phyloP scores from a whole-genome alignment of 2,797 vertebrate species.

The Hemitrygon akajei region DNA sequence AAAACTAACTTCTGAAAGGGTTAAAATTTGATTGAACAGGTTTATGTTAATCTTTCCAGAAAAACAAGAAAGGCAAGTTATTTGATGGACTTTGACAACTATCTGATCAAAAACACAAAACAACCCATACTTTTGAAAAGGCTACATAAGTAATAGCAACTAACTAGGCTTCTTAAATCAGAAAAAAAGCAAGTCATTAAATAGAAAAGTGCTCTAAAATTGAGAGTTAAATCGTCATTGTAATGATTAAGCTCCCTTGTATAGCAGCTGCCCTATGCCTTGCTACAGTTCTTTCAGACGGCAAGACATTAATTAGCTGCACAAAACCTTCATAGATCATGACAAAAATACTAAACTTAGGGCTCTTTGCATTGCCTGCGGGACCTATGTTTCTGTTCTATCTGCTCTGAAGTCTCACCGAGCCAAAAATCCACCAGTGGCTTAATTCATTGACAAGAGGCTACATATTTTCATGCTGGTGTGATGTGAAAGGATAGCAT shows the following conservation, averaged over 20 bases:
- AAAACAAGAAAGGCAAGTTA: neutral
- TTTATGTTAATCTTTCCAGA: neutral
- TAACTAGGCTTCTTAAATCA: neutral
- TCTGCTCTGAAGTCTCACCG: neutral
- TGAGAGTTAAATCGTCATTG: neutral
- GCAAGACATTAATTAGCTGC: slow-evolving; percentile 33
- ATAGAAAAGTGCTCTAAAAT: neutral
- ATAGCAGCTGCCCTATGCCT: neutral
- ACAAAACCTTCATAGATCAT: slow-evolving; percentile 14
- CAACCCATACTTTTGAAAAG: neutral
- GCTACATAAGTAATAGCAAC: neutral
- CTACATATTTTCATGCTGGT: slow-evolving; percentile 9
- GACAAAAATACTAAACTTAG: slow-evolving; percentile 30
- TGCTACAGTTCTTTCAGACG: slow-evolving; percentile 7
- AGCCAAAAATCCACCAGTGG: neutral
- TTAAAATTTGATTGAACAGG: slow-evolving; percentile 12
- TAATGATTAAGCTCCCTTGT: neutral
- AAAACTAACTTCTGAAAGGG: neutral
- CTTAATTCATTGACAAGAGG: neutral
- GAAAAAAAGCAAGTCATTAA: neutral
- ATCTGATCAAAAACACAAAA: neutral
- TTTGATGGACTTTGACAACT: neutral
- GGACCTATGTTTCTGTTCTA: neutral
- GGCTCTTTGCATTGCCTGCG: neutral
- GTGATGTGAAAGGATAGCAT: slow-evolving; percentile 1